Base-by-base conservation (phyloP, 1,140 invertebrate species). In the Cephus cinctus region DNA sequence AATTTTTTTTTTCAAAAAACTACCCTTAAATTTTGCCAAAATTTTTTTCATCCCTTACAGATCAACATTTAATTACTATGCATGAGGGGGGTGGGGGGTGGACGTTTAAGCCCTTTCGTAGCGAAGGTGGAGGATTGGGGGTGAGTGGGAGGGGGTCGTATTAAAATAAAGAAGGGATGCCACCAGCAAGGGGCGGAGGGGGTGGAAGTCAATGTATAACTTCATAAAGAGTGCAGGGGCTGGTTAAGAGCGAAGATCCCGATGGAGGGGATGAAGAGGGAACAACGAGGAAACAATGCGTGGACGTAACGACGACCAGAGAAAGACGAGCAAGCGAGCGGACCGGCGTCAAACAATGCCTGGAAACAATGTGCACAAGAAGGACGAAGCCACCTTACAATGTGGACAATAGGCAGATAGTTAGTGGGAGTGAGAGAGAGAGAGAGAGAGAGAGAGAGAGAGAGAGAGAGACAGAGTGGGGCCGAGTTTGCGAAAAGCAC, bases 371-470 rank as follows among this genome's bases (percentile, higher is more conserved):
- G 58, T 50, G 44, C 40, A 35, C 49, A 60, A 69, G 62, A 61
- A 69, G 57, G 58, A 69, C 53, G 56, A 47, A 51, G 54, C 47
- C 52, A 54, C 53, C 66, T 69, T 67, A 72, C 71, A 65, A 67
- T 67, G 62, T 73, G 65, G 60, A 72, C 64, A 71, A 71, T 72
- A 56, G 59, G 56, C 56, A 59, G 57, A 65, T 56, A 51, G 46
- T 42, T 34, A 47, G 39, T 50, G 46, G 23, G 50, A 59, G 44
- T 27, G 25, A 12, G 4, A 15, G 34, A 35, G 34, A 35, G 14
- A 14, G 34, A 12, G 27, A 30, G 27, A 30, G 34, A 15, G 34
- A 36, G 34, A 15, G 34, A 35, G 35, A 35, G 14, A 34, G 31
- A 36, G 47, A 38, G 36, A 51, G 18, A 43, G 41, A 12, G 27